Percentiles rank a stretch among this genome's conserved stretches.
phyloP scores from a whole-genome alignment of 2,113 vertebrate genomes.

The Rhinolophus sinicus region DNA sequence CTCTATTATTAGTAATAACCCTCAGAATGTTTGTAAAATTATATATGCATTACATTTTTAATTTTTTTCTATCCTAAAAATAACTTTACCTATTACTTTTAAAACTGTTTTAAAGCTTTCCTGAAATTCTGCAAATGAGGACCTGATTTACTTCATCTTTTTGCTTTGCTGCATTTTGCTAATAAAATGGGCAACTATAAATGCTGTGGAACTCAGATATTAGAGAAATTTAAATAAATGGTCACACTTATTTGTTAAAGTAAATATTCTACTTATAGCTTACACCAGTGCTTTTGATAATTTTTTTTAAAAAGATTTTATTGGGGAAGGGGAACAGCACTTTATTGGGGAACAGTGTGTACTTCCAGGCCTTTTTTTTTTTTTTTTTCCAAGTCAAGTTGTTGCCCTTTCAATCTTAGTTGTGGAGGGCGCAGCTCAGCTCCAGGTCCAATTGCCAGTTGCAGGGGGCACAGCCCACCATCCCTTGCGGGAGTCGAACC shows the following conservation, averaged over 20 bases:
- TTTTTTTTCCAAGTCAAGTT: no score
- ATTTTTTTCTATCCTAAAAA: neutral
- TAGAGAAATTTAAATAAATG: slow-evolving; percentile 42
- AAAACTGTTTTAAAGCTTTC: slow-evolving; percentile 18
- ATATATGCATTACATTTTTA: neutral
- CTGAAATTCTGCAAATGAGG: neutral
- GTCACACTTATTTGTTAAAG: neutral
- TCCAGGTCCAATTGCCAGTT: no score
- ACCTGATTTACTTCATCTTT: neutral
- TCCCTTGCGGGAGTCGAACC: no score
- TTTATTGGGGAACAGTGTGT: no score
- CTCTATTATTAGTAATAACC: neutral
- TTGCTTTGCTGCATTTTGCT: neutral
- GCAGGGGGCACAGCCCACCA: no score
- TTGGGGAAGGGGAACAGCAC: no score
- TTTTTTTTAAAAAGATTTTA: neutral
- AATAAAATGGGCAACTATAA: slow-evolving; percentile 9
- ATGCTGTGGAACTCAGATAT: neutral
- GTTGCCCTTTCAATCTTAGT: no score
- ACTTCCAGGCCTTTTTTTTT: no score
- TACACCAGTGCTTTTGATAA: neutral
- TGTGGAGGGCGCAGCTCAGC: no score
- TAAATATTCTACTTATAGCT: neutral
- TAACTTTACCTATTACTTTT: neutral
- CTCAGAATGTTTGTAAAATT: slow-evolving; percentile 50